These are phyloP conservation scores for Euura lappo DNA, from an alignment of 1,140 invertebrate species.

Conservation along the genomic window DNA sequence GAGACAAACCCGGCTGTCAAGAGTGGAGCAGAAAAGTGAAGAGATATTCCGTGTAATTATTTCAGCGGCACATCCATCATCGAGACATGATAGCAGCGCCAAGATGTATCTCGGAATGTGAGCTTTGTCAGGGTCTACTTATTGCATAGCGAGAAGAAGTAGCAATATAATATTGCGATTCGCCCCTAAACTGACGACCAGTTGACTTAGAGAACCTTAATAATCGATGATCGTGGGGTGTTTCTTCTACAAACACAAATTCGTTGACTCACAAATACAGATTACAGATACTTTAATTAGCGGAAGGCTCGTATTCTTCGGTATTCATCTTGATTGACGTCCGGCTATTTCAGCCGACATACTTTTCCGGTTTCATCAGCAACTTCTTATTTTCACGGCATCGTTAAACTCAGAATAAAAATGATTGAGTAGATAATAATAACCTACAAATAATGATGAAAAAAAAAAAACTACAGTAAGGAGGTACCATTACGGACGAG, in stretches of 20 bases:
- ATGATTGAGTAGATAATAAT: too few species aligned
- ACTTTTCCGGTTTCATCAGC: neutral
- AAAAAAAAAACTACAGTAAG: too few species aligned
- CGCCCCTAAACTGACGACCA: neutral
- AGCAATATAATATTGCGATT: too few species aligned
- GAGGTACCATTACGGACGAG: too few species aligned
- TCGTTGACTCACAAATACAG: neutral
- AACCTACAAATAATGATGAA: too few species aligned
- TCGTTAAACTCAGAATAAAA: too few species aligned
- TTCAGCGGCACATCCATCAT: conserved; percentile 10
- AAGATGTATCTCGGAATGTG: conserved; percentile 6
- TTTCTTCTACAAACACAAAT: neutral
- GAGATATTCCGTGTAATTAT: conserved; percentile 10
- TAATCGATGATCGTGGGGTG: neutral
- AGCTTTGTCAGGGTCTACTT: neutral
- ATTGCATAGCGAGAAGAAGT: neutral
- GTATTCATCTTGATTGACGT: neutral
- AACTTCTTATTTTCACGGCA: neutral
- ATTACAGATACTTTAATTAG: neutral
- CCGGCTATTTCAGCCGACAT: neutral
- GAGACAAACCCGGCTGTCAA: neutral
- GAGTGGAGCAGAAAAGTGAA: neutral
- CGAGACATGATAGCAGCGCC: conserved; percentile 4
- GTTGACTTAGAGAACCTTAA: neutral
- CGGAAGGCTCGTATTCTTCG: neutral